Percentiles rank a stretch among this genome's conserved stretches.
Conservation (phyloP, 2,888 invertebrate species). For the Spodoptera littoralis region DNA sequence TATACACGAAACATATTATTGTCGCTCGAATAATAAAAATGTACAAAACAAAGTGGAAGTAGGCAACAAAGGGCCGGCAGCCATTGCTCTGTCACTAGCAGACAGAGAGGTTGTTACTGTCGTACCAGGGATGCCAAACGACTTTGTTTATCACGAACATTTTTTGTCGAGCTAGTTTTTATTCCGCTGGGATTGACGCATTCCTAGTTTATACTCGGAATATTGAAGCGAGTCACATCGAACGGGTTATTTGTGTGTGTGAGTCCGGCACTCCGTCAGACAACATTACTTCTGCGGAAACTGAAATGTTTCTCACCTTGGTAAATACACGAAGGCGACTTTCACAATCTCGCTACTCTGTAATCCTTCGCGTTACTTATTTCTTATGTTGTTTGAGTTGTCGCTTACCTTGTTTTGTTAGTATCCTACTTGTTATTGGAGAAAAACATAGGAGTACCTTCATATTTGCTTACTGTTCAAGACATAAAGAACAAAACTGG, state of each 20-base stretch:
- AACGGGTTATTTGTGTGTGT: conserved; percentile 3
- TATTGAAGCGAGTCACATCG: conserved; percentile 14
- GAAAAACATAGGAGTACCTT: no score
- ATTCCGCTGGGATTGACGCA: conserved; percentile 35
- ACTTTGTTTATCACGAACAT: conserved; percentile 41
- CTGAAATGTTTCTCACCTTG: neutral
- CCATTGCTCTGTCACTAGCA: conserved; percentile 54
- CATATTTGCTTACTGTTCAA: no score
- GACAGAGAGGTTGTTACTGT: conserved; percentile 40
- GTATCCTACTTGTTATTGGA: no score
- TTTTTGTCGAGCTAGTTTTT: conserved; percentile 42
- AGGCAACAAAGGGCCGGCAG: conserved; percentile 34
- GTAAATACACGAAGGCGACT: no score
- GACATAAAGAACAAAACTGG: no score
- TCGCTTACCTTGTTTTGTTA: no score
- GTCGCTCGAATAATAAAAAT: conserved; percentile 45
- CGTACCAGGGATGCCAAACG: conserved; percentile 48
- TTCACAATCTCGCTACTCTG: no score
- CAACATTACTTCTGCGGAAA: neutral
- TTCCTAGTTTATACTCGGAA: conserved; percentile 15
- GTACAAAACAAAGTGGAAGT: conserved; percentile 43
- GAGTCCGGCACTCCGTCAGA: neutral
- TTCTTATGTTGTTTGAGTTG: no score
- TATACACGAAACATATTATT: conserved; percentile 37
- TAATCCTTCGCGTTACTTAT: no score